Conservation (phyloP, 2,113 vertebrate genomes). For the Tachysurus fulvidraco region DNA sequence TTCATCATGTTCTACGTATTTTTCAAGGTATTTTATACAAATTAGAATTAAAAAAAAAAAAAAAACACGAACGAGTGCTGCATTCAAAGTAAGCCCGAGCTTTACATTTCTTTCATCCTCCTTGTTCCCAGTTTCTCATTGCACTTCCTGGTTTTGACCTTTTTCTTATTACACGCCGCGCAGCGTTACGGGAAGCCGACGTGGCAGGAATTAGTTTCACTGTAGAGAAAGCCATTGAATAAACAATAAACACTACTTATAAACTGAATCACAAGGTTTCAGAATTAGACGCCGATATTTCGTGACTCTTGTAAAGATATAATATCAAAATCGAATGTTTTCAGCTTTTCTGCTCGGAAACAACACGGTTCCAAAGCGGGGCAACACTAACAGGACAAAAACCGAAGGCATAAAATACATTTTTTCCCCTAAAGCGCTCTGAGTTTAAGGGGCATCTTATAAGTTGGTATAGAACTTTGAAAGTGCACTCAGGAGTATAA, state of each 20-base stretch:
- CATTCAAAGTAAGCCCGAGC: not conserved
- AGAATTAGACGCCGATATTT: not conserved
- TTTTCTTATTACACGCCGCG: not conserved
- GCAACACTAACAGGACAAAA: not conserved
- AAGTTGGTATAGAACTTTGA: not conserved
- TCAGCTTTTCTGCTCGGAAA: not conserved
- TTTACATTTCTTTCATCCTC: not conserved
- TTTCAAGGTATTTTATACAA: too few relatives aligned
- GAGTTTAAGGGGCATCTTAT: not conserved
- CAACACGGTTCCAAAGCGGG: not conserved
- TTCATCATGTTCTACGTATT: too few relatives aligned
- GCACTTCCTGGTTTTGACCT: not conserved
- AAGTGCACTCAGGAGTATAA: constrained; percentile 1
- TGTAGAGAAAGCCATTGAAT: not conserved
- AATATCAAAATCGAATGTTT: not conserved
- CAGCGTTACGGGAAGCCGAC: not conserved
- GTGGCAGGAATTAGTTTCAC: not conserved
- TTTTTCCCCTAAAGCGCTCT: not conserved
- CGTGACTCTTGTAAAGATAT: not conserved
- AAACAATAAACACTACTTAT: not conserved
- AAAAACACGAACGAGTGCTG: too few relatives aligned
- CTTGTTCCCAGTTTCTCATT: not conserved
- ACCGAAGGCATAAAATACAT: not conserved
- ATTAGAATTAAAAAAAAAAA: too few relatives aligned
- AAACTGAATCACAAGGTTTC: not conserved